Conservation (phyloP, 2,113 vertebrate genomes). For the Pachycephala philippinensis region DNA sequence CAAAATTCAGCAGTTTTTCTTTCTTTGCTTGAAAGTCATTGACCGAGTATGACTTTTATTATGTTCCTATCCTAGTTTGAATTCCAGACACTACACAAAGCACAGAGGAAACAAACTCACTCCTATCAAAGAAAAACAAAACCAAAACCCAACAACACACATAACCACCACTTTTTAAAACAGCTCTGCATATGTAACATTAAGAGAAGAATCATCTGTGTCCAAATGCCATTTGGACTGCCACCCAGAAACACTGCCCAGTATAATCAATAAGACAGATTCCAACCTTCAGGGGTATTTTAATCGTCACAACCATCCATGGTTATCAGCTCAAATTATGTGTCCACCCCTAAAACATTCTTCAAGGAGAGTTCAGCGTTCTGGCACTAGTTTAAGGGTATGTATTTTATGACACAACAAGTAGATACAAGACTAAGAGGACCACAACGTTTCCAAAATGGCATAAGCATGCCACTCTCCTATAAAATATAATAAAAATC, state of each 20-base stretch:
- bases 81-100: neutral
- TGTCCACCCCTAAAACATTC: neutral
- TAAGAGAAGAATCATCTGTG: neutral
- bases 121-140: neutral
- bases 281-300: slow-evolving; percentile 40
- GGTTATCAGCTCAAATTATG: slow-evolving; percentile 38
- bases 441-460: neutral
- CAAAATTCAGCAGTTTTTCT: neutral
- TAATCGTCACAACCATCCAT: slow-evolving; percentile 19
- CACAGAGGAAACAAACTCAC: neutral
- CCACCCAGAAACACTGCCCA: neutral
- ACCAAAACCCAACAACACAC: neutral
- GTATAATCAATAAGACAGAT: slow-evolving; percentile 48
- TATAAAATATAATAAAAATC: neutral
- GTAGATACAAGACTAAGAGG: neutral
- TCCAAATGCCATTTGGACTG: neutral
- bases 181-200: neutral
- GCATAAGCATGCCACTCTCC: neutral
- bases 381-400: slow-evolving; percentile 25
- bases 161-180: neutral
- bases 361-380: neutral
- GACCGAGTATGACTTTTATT: neutral
- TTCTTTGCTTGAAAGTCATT: neutral
- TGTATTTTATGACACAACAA: neutral
- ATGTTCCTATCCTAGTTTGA: neutral